Conservation (phyloP, 2,113 vertebrate species). For the Tachysurus vachellii region DNA sequence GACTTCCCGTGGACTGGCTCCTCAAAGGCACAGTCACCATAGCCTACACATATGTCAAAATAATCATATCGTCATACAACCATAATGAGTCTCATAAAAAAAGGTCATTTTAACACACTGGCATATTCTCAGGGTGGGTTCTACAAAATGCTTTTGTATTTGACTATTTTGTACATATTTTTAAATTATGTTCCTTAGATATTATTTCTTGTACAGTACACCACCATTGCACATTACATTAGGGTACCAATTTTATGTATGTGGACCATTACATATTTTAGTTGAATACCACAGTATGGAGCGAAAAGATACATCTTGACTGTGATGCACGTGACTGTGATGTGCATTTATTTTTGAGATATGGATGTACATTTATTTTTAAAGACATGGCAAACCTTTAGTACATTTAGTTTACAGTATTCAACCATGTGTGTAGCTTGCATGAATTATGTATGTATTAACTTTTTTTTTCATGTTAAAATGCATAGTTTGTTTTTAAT, state of each 20-base stretch:
- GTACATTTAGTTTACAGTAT: background rate
- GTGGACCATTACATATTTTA: background rate
- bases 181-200: background rate
- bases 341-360: no score
- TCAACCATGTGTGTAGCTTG: background rate
- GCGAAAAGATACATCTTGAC: background rate
- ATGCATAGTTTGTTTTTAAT: background rate
- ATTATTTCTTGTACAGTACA: background rate
- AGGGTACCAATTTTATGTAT: background rate
- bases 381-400: background rate
- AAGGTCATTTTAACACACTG: background rate
- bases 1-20: slow-evolving; percentile 73
- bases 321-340: no score
- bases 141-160: background rate
- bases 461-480: background rate
- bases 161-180: background rate
- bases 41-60: slow-evolving; percentile 62
- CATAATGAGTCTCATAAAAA: background rate
- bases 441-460: background rate
- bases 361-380: background rate
- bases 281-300: background rate
- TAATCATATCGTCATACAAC: background rate
- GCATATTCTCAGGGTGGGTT: background rate
- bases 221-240: background rate
- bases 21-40: slow-evolving; percentile 89